Percentiles rank a stretch among this genome's conserved stretches.
phyloP scores from a whole-genome alignment of 2,113 vertebrate species.

The Andinoacara biseriatus region DNA sequence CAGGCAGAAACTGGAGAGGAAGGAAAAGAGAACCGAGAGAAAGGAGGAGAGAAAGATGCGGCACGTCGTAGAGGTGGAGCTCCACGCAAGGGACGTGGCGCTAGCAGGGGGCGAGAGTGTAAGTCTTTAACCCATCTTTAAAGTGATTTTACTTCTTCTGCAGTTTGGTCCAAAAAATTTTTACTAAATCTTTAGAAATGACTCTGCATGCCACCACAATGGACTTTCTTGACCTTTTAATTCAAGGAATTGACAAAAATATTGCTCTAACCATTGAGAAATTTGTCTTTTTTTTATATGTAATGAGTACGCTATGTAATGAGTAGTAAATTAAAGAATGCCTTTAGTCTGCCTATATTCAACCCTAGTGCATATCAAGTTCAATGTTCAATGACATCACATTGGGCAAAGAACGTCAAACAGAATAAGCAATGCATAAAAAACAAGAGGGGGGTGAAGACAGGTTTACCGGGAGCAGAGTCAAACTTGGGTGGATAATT shows the following conservation, averaged over 20 bases:
- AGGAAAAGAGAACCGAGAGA: constrained; percentile 92
- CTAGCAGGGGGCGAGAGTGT: constrained; percentile 96
- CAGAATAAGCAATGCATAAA: constrained; percentile 8
- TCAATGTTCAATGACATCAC: constrained; percentile 74
- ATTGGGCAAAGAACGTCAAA: constrained; percentile 42
- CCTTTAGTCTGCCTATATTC: too few relatives aligned
- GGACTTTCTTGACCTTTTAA: neutral
- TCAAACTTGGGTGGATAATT: constrained; percentile 94
- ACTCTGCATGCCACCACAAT: neutral
- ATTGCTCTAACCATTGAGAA: neutral
- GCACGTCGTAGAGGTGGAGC: constrained; percentile 89
- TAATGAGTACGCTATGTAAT: too few relatives aligned
- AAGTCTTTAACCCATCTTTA: constrained; percentile 57
- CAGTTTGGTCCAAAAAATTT: neutral
- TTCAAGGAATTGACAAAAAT: neutral
- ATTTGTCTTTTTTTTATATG: neutral
- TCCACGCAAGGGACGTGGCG: constrained; percentile 87
- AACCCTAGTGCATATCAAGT: too few relatives aligned
- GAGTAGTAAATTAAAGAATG: too few relatives aligned
- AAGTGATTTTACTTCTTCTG: neutral
- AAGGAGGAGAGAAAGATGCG: constrained; percentile 87
- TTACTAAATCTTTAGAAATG: neutral
- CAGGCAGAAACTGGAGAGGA: constrained; percentile 90
- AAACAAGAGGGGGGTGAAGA: neutral
- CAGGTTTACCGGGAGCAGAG: constrained; percentile 88